Evolutionary conservation across 2,888 invertebrate species (phyloP), one percentile per base, ranked within the genome.

Genomic region (Calameuta filiformis): DNA sequence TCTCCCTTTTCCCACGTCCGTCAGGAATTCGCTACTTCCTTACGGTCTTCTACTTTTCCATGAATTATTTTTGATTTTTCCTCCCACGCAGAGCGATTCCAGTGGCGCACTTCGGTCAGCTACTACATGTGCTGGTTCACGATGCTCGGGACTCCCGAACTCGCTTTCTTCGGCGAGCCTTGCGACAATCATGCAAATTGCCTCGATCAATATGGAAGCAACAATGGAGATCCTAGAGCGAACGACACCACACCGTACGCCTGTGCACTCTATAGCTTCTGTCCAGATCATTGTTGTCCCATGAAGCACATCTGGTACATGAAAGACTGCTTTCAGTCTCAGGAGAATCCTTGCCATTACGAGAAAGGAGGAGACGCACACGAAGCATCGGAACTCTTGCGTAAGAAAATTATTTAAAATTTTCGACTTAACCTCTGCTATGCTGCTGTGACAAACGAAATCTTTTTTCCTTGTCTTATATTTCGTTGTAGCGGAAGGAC

Each of bases 41-140:
- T 11, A 56, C 35, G 30, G 40, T 69, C 56, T 23, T 69, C 56
- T 23, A 35, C 9, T 2, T 12, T 12, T 73, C 37, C 11, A 35
- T 30, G 1, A 4, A 35, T 31, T 34, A 56, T 12, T 15, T 4
- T 88, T 88, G 75, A 2, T 0, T 15, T 15, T 40, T 15, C 4
- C 40, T 33, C 30, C 15, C 0, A 11, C 33, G 69, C 80, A 89
- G 94, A 95, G 86, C 92, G 94, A 77, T 94, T 94, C 86, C 93
- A 94, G 85, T 95, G 95, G 95, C 91, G 94, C 69, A 92, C 93
- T 1, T 92, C 94, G 0, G 94, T 94, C 0, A 93, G 94, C 83
- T 95, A 95, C 89, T 95, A 93, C 89, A 94, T 95, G 94, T 95
- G 95, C 85, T 94, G 94, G 94, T 95, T 93, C 86, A 94, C 95